phyloP scores from a whole-genome alignment of 2,888 invertebrate species.

The Lydus trimaculatus region DNA sequence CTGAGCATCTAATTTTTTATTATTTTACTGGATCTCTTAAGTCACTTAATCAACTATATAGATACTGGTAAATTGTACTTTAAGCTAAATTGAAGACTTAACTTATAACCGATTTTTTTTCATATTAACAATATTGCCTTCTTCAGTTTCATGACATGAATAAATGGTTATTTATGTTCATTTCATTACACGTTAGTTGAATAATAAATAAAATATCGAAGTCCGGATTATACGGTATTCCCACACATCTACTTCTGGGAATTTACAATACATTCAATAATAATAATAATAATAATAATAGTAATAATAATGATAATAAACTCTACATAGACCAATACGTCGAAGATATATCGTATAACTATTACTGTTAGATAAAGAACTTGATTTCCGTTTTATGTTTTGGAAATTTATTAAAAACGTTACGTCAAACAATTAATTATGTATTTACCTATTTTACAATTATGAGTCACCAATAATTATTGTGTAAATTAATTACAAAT shows the following conservation, averaged over 20 bases:
- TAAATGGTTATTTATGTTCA: constrained; percentile 38
- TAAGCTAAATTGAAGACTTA: too few relatives aligned
- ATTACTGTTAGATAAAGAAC: background rate
- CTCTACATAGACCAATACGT: background rate
- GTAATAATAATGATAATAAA: background rate
- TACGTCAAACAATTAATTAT: too few relatives aligned
- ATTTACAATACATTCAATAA: constrained; percentile 13
- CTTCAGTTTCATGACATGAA: constrained; percentile 37
- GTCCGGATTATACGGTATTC: constrained; percentile 42
- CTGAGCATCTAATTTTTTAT: too few relatives aligned
- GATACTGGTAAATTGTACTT: too few relatives aligned
- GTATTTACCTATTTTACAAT: too few relatives aligned
- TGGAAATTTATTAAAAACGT: too few relatives aligned
- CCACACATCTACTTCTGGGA: constrained; percentile 47
- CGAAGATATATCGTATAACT: constrained; percentile 9
- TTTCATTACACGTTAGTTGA: constrained; percentile 38
- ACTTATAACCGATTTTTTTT: background rate
- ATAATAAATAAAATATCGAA: constrained; percentile 36
- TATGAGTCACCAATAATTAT: too few relatives aligned
- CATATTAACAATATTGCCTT: background rate
- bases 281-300: constrained; percentile 6
- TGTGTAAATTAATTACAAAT: too few relatives aligned
- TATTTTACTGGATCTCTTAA: too few relatives aligned
- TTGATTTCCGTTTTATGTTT: background rate
- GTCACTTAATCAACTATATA: too few relatives aligned